Evolutionary conservation across 1,140 invertebrate species (phyloP), one percentile per base, ranked within the genome.

Genomic region (Metopolophium dirhodum): DNA sequence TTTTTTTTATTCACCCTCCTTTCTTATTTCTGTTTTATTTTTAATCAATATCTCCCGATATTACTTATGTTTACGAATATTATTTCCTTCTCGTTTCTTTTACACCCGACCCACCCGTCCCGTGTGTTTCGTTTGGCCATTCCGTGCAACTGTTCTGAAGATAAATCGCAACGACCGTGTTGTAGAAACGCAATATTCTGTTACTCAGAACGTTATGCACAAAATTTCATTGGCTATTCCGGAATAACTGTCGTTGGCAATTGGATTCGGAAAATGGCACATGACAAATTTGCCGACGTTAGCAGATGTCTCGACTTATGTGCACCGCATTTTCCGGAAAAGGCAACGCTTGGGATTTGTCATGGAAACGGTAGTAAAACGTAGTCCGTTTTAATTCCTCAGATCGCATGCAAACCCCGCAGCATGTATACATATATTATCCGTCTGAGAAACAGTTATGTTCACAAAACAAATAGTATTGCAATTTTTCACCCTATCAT

Each of bases 41-140:
- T 92, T 86, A 93, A 93, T 93, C 91, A 86, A 93, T 93, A 86
- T 85, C 14, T 22, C 82, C 82, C 91, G 35, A 57, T 93, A 92
- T 92, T 92, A 85, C 91, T 93, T 85, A 57, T 93, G 91, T 93
- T 85, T 93, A 86, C 91, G 91, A 93, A 93, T 86, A 93, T 93
- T 54, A 86, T 93, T 93, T 93, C 68, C 82, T 7, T 57, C 35
- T n/a, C 35, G 54, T 90, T 90, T 37, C 35, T 35, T 61, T 37
- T 57, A 41, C 51, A 14, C n/a, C n/a, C 30, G 11, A 4, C 4
- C 90, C 77, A n/a, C 91, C 45, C 26, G 35, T 23, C 47, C 89
- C 22, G 7, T 9, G 7, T 45, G 30, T 47, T 30, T 22, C 82
- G 82, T 90, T 90, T n/a, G 82, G 82, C 91, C 91, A 93, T 93